Conservation (phyloP, 2,888 invertebrate genomes). For the Spodoptera littoralis region DNA sequence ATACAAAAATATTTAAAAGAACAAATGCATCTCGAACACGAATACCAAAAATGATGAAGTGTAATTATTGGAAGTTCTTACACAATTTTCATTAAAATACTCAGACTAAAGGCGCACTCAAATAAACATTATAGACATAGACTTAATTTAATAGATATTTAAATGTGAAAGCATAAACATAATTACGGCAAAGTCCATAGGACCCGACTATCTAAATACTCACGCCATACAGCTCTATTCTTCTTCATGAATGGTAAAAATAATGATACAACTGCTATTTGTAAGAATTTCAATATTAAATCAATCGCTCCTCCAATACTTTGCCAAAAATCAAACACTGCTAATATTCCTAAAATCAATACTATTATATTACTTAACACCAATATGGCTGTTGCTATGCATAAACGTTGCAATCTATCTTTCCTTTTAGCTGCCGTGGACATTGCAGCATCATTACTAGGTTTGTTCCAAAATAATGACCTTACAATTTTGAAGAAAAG, state of each 20-base stretch:
- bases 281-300: conserved; percentile 4
- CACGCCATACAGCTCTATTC: conserved; percentile 17
- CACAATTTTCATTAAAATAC: no score
- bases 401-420: conserved; percentile 14
- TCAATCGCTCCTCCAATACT: background rate
- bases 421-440: background rate
- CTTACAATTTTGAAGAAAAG: conserved; percentile 21
- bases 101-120: no score
- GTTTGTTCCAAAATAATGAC: conserved; percentile 5
- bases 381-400: conserved; percentile 8
- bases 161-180: no score
- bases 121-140: no score
- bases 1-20: no score
- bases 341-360: conserved; percentile 10
- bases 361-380: conserved; percentile 14
- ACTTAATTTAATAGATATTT: no score
- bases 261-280: conserved; percentile 12
- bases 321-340: conserved; percentile 10
- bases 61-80: no score
- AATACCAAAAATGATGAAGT: no score
- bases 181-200: no score
- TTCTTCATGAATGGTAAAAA: conserved; percentile 21
- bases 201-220: conserved; percentile 1
- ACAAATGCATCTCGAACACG: no score
- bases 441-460: background rate